phyloP scores from a whole-genome alignment of 2,888 invertebrate species.

The Apodemia hepburni region DNA sequence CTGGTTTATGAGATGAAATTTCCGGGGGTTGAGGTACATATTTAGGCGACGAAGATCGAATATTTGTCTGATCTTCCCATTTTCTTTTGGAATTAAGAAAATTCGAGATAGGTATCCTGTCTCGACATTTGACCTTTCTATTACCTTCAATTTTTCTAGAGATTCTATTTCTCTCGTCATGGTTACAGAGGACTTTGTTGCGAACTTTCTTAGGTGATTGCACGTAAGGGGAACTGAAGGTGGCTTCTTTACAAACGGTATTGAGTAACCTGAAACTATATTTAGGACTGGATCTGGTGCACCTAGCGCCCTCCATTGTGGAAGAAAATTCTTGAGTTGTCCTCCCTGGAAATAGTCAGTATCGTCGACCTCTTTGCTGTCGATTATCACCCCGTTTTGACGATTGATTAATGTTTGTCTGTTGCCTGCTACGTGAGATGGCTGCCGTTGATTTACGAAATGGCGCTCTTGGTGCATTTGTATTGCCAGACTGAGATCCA shows the following conservation, averaged over 20 bases:
- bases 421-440: not conserved
- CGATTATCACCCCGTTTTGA: not conserved
- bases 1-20: too few species aligned
- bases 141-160: not conserved
- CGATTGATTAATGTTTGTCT: not conserved
- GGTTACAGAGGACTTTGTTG: not conserved
- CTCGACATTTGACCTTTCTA: not conserved
- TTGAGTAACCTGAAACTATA: not conserved
- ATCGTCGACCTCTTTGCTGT: not conserved
- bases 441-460: not conserved
- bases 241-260: not conserved
- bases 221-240: not conserved
- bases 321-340: not conserved
- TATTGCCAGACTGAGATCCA: too few species aligned
- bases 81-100: constrained; percentile 4
- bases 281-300: not conserved
- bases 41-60: constrained; percentile 9
- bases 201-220: not conserved
- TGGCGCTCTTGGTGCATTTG: not conserved
- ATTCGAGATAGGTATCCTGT: not conserved
- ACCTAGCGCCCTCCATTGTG: not conserved
- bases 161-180: not conserved
- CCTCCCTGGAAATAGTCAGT: not conserved
- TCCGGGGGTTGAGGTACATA: not conserved
- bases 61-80: constrained; percentile 2